Base-by-base conservation (phyloP, 2,888 invertebrate genomes). In the Chaetogeoica ovagalla region DNA sequence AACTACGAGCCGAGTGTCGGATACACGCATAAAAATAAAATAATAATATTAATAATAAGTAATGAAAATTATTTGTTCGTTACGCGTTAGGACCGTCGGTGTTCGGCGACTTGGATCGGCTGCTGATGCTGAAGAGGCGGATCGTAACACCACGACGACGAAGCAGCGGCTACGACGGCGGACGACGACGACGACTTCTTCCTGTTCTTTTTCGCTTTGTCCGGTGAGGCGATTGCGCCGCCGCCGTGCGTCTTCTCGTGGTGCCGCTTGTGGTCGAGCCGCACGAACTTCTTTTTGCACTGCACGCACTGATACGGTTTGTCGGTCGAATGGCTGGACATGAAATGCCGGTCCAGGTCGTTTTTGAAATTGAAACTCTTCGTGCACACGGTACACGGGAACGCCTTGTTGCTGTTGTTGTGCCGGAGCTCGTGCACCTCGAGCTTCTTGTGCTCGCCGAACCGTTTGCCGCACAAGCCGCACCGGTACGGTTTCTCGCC, bases 291-390 rank as follows among this genome's bases (percentile, higher is more conserved):
- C 87, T 95, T 95, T 82, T 91, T 91, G 86, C 95, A 96, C 83
- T 90, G 90, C 84, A 91, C 90, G 87, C 95, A 96, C 83, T 90
- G 89, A 86, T 91, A 94, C 63, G 94, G 94, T 86, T 94, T 94
- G 84, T 91, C 90, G 71, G 94, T 94, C n/a, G 93, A 93, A 86
- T 95, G 95, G 84, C 93, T 89, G 86, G 94, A 94, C 89, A 92
- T 91, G 63, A 70, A 63, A 87, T 96, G 95, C 83, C 95, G 90
- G 82, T 94, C 89, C 84, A 95, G 88, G 86, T 96, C 95, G 77
- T 95, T 95, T 87, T 95, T 95, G 87, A 95, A 95, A 86, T 95
- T 94, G 87, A 95, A 96, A 84, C 93, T 93, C 86, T 95, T 95
- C 23, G 94, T 93, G 85, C 95, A 95, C 82, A 90, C 88, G 82